Conservation (phyloP, 2,797 vertebrate genomes). For the Leuciscus waleckii region DNA sequence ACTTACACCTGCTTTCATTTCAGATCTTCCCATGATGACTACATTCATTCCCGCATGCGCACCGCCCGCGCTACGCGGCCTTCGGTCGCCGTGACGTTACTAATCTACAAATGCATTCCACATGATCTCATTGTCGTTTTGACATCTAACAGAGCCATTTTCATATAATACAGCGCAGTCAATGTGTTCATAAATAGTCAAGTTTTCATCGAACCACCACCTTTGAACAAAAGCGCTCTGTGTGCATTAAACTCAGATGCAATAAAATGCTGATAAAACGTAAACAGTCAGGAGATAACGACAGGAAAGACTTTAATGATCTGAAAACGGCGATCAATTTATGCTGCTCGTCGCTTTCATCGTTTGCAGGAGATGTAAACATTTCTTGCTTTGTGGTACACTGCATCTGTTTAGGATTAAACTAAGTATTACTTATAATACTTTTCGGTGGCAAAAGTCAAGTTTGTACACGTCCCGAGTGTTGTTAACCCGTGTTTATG, state of each 20-base stretch:
- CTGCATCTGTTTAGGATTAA: background rate
- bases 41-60: background rate
- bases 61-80: background rate
- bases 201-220: background rate
- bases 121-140: slow-evolving; percentile 15
- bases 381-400: background rate
- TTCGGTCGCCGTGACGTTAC: background rate
- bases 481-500: background rate
- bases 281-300: background rate
- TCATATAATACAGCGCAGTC: slow-evolving; percentile 24
- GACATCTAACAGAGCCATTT: slow-evolving; percentile 11
- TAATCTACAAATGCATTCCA: background rate
- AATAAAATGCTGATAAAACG: background rate
- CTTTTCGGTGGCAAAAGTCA: background rate
- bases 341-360: background rate
- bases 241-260: background rate
- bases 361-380: slow-evolving; percentile 1
- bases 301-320: background rate
- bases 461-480: background rate
- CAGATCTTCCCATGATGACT: background rate
- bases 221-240: background rate
- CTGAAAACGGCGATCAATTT: background rate
- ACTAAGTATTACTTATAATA: no score
- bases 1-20: slow-evolving; percentile 26
- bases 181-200: background rate